Evolutionary conservation across 1,140 invertebrate genomes (phyloP), one percentile per base, ranked within the genome.

Genomic region (Littorina saxatilis): DNA sequence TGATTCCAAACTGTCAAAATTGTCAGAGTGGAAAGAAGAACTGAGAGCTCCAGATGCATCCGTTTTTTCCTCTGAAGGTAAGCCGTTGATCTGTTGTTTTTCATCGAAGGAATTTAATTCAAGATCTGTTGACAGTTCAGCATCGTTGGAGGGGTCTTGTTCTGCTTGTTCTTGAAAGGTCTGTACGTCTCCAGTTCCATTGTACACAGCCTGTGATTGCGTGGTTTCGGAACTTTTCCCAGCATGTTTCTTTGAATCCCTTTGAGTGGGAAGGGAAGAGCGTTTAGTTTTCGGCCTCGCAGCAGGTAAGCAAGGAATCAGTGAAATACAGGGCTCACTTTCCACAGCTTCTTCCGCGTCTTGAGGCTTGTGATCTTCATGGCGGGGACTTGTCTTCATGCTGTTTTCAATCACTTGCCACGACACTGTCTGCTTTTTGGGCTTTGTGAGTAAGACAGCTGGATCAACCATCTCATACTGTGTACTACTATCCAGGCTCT

Each of bases 381-480:
- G 2, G 17, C 1, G 37, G 2, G 35, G 66, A 39, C 27, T 27
- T 0, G 66, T 39, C 9, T 73, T 23, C 23, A 70, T 23, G 29
- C 47, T 52, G 58, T 55, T 80, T 68, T 80, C 68, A 20, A 72
- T 80, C 11, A 72, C 50, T 35, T 80, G 78, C 63, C 68, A 70
- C 7, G 70, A 73, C 29, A 9, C 23, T 29, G 37, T 23, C 9
- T 23, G 32, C 20, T 68, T 35, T 20, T 13, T 37, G 20, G n/a
- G n/a, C n/a, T n/a, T n/a, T n/a, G n/a, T n/a, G n/a, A n/a, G 55
- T 23, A 2, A 20, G 13, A 7, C 55, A 20, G 23, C 35, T 17
- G 66, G 20, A 20, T 32, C 66, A 68, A 39, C 66, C 17, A 4
- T 39, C 17, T 47, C 43, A 47, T 47, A 47, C 43, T 47, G 43